These are phyloP conservation scores for Tetraneura akinire DNA, from an alignment of 1,140 invertebrate genomes.

Conservation along the genomic window DNA sequence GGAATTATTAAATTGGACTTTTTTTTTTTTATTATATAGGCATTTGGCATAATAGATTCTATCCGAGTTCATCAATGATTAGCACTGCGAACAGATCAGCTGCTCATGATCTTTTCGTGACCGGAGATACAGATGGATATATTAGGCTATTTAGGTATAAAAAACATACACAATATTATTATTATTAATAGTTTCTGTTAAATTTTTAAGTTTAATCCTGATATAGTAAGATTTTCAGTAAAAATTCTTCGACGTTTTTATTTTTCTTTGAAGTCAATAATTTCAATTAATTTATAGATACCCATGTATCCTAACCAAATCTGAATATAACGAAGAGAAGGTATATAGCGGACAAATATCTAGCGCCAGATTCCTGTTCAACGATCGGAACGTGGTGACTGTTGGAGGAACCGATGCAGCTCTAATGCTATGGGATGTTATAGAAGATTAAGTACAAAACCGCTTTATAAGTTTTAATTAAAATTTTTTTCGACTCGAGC, in stretches of 20 bases:
- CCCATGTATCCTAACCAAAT: conserved; percentile 78
- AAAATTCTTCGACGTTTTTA: too few species aligned
- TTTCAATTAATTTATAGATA: conserved; percentile 63
- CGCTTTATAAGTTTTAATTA: conserved; percentile 23
- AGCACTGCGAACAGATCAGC: conserved; percentile 79
- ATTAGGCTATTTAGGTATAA: conserved; percentile 78
- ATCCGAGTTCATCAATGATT: conserved; percentile 77
- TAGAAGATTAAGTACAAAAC: conserved; percentile 64
- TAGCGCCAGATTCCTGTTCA: conserved; percentile 78
- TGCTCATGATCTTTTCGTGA: conserved; percentile 79
- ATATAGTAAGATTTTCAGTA: too few species aligned
- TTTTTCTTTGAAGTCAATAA: too few species aligned
- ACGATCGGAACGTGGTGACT: conserved; percentile 83
- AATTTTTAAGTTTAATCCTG: too few species aligned
- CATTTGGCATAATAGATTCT: conserved; percentile 87
- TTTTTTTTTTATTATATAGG: conserved; percentile 61
- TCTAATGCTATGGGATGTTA: conserved; percentile 88
- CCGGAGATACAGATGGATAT: conserved; percentile 89
- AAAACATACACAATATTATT: neutral
- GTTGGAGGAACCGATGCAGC: conserved; percentile 89
- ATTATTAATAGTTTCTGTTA: too few species aligned
- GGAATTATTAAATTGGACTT: neutral
- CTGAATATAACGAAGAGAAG: conserved; percentile 83
- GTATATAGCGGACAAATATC: conserved; percentile 87
- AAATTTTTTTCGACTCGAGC: conserved; percentile 34